These are phyloP conservation scores for Andinoacara biseriatus DNA, from an alignment of 2,113 vertebrate species.

Conservation along the genomic window DNA sequence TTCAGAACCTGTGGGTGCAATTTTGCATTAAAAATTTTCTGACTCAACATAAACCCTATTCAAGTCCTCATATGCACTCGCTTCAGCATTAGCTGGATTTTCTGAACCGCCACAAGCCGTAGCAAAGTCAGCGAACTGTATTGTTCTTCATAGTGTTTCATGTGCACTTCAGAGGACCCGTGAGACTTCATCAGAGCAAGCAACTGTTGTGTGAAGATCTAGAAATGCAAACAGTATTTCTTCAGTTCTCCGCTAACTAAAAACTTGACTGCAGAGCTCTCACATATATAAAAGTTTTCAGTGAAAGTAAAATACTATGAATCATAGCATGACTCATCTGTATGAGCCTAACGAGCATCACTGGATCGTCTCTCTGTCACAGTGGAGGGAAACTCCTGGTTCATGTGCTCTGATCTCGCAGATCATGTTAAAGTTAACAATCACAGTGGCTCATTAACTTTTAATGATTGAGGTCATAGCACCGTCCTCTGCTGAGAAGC, in stretches of 20 bases:
- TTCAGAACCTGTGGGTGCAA: too few relatives aligned
- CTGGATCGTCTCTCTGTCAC: not conserved
- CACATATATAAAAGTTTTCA: not conserved
- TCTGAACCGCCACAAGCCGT: not conserved
- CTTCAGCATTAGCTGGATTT: not conserved
- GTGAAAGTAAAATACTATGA: not conserved
- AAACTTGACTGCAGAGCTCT: not conserved
- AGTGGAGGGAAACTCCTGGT: not conserved
- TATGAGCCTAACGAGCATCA: not conserved
- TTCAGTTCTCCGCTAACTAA: not conserved
- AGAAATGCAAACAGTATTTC: not conserved
- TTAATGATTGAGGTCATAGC: not conserved
- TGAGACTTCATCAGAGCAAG: not conserved
- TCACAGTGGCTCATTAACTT: slow-evolving; percentile 4
- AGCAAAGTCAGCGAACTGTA: not conserved
- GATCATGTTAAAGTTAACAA: not conserved
- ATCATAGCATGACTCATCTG: not conserved
- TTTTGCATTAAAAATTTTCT: too few relatives aligned
- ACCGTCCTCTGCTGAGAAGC: slow-evolving; percentile 1
- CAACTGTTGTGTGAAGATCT: not conserved
- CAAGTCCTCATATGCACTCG: not conserved
- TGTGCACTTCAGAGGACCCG: not conserved
- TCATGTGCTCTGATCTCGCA: not conserved
- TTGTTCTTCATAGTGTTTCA: not conserved
- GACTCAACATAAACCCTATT: not conserved